Base-by-base conservation (phyloP, 2,888 invertebrate species). In the Trichacis sp. region DNA sequence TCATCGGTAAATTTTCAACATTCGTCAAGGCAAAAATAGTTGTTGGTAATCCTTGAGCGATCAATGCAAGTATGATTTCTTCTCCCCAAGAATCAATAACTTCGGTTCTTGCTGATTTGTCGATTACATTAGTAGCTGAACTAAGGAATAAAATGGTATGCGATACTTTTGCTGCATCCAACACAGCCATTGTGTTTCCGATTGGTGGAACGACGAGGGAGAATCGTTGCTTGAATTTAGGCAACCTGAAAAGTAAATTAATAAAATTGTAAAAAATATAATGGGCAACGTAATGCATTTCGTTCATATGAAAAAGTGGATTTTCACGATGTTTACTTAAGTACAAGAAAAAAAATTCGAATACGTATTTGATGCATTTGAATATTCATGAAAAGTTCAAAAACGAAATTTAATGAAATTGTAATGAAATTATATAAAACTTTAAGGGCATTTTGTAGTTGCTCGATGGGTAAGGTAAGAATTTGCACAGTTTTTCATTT, bases 171-270 rank as follows among this genome's bases (percentile, higher is more conserved):
- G 93, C 85, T n/a, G 91, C 88, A 86, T 96, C 96, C 55, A 96
- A 84, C 3, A 91, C 85, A 18, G 89, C 89, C 80, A 92, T 89
- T 40, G 95, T 88, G 84, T 94, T 91, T 14, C 91, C 91, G 14
- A 88, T 83, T 64, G 91, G 89, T 11, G 96, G 94, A 6, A 89
- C 86, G 33, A 95, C 85, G 75, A 97, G 91, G 0, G 94, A 90
- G 81, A 93, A 94, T n/a, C 94, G 88, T 81, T 96, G 94, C 80
- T 97, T 95, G 80, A 96, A 94, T 68, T 94, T 89, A 9, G 94
- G 92, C 68, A 94, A 80, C 73, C 94, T 94, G 83, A 15, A 40
- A 40, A 40, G 11, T 11, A 6, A 33, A 33, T n/a, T n/a, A n/a
- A n/a, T n/a, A n/a, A n/a, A n/a, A n/a, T n/a, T n/a, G n/a, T n/a